phyloP scores from a whole-genome alignment of 2,797 vertebrate genomes.

The Sebastes taczanowskii region DNA sequence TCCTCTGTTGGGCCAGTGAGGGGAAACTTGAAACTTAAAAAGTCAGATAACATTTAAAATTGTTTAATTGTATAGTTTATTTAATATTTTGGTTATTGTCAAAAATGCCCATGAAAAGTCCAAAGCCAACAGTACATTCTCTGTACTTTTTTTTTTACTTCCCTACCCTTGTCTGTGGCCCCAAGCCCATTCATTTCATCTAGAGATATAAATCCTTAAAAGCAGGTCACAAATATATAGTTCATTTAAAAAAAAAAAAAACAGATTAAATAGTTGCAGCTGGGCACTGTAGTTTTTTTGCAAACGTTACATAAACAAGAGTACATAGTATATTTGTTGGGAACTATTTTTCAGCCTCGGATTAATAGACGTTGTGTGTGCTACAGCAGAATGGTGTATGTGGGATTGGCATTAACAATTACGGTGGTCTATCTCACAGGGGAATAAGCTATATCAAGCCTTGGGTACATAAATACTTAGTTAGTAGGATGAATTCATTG shows the following conservation, averaged over 20 bases:
- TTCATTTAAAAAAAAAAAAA: neutral
- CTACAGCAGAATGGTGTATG: neutral
- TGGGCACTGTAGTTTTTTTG: neutral
- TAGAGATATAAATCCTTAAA: neutral
- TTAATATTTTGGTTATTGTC: neutral
- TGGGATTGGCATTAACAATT: neutral
- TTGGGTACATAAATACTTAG: neutral
- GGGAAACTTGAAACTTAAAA: neutral
- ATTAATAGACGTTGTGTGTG: neutral
- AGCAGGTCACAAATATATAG: neutral
- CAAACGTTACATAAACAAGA: neutral
- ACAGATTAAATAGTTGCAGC: neutral
- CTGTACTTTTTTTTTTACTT: neutral
- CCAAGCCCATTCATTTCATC: neutral
- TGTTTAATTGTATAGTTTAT: neutral
- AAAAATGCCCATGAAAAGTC: neutral
- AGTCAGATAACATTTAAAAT: neutral
- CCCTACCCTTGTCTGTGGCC: neutral
- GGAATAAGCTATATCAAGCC: neutral
- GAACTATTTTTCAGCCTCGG: neutral
- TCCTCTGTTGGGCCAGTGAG: conserved; percentile 49
- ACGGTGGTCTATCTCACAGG: neutral
- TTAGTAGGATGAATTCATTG: neutral
- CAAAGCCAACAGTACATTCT: neutral
- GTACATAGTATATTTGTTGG: neutral